A percentile compares a stretch with the other conserved stretches of the same genome.
Evolutionary conservation across 2,113 vertebrate species (phyloP).

Genomic region (Callaeas wilsoni): DNA sequence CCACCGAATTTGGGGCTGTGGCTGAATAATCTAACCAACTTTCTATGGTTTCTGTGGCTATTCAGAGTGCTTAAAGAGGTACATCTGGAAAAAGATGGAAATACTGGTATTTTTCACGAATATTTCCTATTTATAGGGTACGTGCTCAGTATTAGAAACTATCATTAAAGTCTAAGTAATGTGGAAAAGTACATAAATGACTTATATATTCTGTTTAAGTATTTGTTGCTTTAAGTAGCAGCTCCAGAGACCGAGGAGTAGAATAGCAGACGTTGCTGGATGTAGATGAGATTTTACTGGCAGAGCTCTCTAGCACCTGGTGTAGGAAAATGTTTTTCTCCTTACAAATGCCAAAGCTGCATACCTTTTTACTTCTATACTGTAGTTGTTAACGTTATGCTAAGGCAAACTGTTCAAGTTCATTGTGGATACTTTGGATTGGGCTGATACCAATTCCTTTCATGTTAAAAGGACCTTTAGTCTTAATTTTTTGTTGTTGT

Average conservation of each 20-base stretch:
- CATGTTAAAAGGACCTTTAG: not conserved
- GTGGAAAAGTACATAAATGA: not conserved
- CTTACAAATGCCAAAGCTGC: not conserved
- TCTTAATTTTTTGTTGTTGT: not conserved
- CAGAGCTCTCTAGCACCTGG: not conserved
- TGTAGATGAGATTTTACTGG: not conserved
- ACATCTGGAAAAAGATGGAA: not conserved
- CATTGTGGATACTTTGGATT: not conserved
- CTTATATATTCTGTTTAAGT: not conserved
- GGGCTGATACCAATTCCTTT: not conserved
- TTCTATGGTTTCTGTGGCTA: not conserved
- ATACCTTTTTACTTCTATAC: not conserved
- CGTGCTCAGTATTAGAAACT: not conserved
- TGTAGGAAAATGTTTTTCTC: not conserved
- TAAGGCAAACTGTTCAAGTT: not conserved
- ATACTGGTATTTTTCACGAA: not conserved
- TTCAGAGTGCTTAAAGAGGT: not conserved
- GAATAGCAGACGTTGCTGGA: not conserved
- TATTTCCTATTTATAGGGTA: not conserved
- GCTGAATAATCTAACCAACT: not conserved
- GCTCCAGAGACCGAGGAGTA: not conserved
- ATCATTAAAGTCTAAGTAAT: not conserved
- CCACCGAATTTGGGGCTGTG: not conserved
- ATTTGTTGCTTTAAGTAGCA: constrained; percentile 4
- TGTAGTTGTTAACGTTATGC: not conserved